Evolutionary conservation across 1,140 invertebrate species (phyloP).

Genomic region (Campoletis sonorensis): DNA sequence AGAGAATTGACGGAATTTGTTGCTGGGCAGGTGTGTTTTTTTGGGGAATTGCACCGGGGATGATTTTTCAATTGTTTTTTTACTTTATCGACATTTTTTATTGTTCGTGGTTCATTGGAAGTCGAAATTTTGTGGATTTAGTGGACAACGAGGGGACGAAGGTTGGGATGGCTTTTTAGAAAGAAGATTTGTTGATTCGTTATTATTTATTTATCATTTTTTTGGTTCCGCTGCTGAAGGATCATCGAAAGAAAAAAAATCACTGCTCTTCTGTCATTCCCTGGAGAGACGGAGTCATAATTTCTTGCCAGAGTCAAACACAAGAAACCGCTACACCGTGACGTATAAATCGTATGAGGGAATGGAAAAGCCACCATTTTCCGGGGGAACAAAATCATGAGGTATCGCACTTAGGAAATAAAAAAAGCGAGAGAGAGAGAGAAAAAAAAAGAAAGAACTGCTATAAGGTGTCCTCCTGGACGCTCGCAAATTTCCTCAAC

Average conservation of each 20-base stretch:
- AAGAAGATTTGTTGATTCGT: no score
- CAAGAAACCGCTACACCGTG: no score
- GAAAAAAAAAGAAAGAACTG: no score
- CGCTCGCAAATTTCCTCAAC: conserved; percentile 3
- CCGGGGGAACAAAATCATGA: conserved; percentile 11
- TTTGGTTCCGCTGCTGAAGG: no score
- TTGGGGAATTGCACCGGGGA: conserved; percentile 37
- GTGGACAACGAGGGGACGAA: background rate
- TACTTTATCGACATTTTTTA: no score
- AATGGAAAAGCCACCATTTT: background rate
- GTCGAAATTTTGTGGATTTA: background rate
- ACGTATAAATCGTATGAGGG: no score
- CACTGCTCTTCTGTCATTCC: background rate
- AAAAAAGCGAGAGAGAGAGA: background rate
- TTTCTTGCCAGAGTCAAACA: no score
- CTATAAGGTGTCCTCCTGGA: background rate
- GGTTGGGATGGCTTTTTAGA: no score
- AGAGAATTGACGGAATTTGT: background rate
- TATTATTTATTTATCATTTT: no score
- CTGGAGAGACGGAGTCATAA: no score
- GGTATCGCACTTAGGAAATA: conserved; percentile 19
- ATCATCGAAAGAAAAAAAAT: no score
- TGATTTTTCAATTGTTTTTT: background rate
- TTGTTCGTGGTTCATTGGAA: background rate
- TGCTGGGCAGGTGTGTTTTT: conserved; percentile 52